Percentiles rank a stretch among this genome's conserved stretches.
Evolutionary conservation across 2,113 vertebrate species (phyloP).

Genomic region (Arizona elegans): DNA sequence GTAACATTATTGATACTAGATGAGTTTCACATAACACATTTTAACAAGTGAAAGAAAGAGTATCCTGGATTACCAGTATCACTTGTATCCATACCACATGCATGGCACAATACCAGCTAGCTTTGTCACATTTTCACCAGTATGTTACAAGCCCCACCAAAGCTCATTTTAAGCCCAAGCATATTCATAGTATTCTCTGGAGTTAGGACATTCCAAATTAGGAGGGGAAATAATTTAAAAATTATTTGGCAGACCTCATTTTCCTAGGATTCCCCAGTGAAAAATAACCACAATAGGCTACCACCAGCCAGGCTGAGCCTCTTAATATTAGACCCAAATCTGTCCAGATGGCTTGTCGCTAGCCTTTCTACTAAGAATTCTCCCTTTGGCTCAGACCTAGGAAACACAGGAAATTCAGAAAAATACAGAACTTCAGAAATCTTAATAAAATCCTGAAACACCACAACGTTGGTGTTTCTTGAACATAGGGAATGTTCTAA

Average conservation of each 20-base stretch:
- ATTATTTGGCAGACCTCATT: not conserved
- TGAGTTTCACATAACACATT: too few relatives aligned
- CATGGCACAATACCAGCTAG: too few relatives aligned
- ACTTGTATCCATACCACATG: too few relatives aligned
- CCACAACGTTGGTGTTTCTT: not conserved
- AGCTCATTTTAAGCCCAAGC: not conserved
- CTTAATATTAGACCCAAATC: not conserved
- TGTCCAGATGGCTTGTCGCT: not conserved
- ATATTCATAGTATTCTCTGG: not conserved
- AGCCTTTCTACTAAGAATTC: not conserved
- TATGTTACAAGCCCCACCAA: not conserved
- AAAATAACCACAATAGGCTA: not conserved
- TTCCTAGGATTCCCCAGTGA: not conserved
- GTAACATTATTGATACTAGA: too few relatives aligned
- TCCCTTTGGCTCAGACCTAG: not conserved
- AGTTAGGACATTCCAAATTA: not conserved
- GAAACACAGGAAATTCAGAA: not conserved
- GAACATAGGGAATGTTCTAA: not conserved
- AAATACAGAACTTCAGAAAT: not conserved
- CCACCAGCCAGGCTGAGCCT: not conserved
- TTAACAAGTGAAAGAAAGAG: too few relatives aligned
- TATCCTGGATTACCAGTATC: too few relatives aligned
- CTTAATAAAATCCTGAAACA: not conserved
- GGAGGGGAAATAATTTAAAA: not conserved
- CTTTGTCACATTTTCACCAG: not conserved